Conservation (phyloP, 2,113 vertebrate genomes). For the Tetrao urogallus region DNA sequence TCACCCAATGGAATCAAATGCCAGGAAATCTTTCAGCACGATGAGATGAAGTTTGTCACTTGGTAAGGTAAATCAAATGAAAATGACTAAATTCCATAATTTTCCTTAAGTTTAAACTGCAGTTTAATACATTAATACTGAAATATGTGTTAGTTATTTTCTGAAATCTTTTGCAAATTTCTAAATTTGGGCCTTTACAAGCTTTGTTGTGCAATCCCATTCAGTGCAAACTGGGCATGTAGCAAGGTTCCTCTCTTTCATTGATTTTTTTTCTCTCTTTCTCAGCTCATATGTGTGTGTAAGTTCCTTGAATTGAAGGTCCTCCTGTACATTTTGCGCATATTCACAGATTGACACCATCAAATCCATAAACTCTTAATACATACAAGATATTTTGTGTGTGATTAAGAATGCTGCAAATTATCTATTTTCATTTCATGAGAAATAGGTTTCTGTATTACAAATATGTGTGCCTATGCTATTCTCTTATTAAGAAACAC, state of each 20-base stretch:
- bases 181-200: neutral
- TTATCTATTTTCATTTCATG: constrained; percentile 42
- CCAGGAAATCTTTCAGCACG: neutral
- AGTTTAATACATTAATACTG: neutral
- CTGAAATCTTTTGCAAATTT: neutral
- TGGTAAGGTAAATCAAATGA: neutral
- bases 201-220: neutral
- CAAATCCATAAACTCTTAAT: constrained; percentile 40
- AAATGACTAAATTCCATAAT: neutral
- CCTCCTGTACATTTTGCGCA: neutral
- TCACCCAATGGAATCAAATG: neutral
- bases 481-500: constrained; percentile 42
- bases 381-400: neutral
- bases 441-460: constrained; percentile 7
- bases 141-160: neutral
- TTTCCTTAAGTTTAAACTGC: neutral
- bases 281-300: neutral
- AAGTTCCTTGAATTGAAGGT: neutral
- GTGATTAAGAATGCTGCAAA: constrained; percentile 46
- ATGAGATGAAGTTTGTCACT: neutral
- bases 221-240: neutral
- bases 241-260: neutral
- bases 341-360: neutral
- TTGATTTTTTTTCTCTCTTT: neutral
- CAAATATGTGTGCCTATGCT: constrained; percentile 16